Base-by-base conservation (phyloP, 2,888 invertebrate species). In the Aelia acuminata region DNA sequence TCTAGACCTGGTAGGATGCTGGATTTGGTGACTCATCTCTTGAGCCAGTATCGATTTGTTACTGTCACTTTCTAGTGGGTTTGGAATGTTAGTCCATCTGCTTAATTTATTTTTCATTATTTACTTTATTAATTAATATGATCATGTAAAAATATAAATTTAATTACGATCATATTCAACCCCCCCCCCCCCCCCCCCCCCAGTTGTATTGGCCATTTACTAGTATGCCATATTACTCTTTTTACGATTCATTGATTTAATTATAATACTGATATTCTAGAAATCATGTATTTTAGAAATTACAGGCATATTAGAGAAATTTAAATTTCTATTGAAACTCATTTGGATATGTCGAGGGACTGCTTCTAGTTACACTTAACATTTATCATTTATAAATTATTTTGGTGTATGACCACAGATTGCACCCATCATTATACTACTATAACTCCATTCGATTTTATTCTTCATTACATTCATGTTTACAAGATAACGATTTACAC, bases 11-110 rank as follows among this genome's bases (percentile, higher is more conserved):
- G 80, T n/a, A 43, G 80, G 80, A 80, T 47, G 80, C 80, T 80
- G 80, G 80, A n/a, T 47, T 47, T 43, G 80, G 80, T 80, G 80
- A 80, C 80, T 80, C 80, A 80, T 80, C 80, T 80, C 22, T 43
- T 43, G n/a, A 80, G 43, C 80, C 80, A 80, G 80, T 80, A 80
- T 80, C 80, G 80, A 80, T 80, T 80, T 47, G 80, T 80, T 80
- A 43, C 43, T 80, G 80, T 43, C 43, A 80, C 80, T 80, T 80
- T 80, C 80, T 80, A 43, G 43, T 80, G 22, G 43, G 80, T 47
- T 80, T 47, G 80, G 80, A 80, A 80, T 39, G 80, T 80, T 80
- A 80, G 80, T 80, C 43, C 39, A 47, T 47, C 80, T 80, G 80
- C 80, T 80, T 80, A 47, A 43, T 43, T 43, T 47, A 47, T 43